phyloP scores from a whole-genome alignment of 1,140 invertebrate species.

The Drosophila sulfurigaster region DNA sequence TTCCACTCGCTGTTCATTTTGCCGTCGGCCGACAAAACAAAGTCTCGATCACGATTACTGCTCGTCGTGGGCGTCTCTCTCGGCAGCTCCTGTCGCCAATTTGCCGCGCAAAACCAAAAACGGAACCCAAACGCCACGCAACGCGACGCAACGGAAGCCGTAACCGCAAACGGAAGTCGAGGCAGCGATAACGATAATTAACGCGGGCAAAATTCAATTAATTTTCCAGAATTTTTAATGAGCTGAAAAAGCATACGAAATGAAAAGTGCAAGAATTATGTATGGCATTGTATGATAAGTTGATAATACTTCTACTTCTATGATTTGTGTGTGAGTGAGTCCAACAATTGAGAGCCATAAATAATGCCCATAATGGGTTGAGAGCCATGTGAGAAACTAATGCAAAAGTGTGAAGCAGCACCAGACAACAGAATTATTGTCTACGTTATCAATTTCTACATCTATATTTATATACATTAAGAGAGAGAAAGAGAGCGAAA shows the following conservation, averaged over 20 bases:
- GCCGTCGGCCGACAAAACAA: conserved; percentile 47
- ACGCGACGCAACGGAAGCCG: conserved; percentile 62
- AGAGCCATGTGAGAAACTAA: conserved; percentile 71
- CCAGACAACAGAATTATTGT: conserved; percentile 45
- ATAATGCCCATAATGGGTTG: conserved; percentile 75
- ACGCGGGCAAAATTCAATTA: conserved; percentile 55
- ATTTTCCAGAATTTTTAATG: conserved; percentile 74
- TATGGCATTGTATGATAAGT: conserved; percentile 77
- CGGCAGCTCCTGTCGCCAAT: conserved; percentile 72
- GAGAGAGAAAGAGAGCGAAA: conserved; percentile 3
- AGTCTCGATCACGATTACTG: conserved; percentile 47
- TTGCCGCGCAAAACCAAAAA: conserved; percentile 37
- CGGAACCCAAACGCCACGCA: conserved; percentile 52
- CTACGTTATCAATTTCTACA: conserved; percentile 52
- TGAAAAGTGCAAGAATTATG: conserved; percentile 75
- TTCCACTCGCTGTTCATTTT: conserved; percentile 23
- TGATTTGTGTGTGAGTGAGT: conserved; percentile 75
- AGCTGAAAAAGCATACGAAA: conserved; percentile 52
- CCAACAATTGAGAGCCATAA: conserved; percentile 74
- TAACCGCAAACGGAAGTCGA: conserved; percentile 69
- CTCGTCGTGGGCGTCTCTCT: conserved; percentile 59
- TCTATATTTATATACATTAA: conserved; percentile 55
- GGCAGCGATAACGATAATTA: conserved; percentile 68
- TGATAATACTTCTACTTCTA: conserved; percentile 45
- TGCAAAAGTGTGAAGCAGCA: conserved; percentile 53